Base-by-base conservation (phyloP, 1,140 invertebrate genomes). In the Diabrotica virgifera region DNA sequence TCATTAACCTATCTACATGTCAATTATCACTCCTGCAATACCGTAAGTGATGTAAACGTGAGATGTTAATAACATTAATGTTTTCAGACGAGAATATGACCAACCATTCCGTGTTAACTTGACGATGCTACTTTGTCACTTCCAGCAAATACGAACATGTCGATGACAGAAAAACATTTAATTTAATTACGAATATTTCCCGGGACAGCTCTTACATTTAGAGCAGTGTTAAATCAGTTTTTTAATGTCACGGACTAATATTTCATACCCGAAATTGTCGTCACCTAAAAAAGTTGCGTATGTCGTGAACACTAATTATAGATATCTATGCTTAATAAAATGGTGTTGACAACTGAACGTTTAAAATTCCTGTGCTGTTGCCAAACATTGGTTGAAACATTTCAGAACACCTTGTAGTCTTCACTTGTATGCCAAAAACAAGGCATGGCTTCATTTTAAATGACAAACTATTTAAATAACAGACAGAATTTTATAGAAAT, bases 341-440 rank as follows among this genome's bases (percentile, higher is more conserved):
- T 10, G 10, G 59, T 60, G 59, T 50, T 52, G 59, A 60, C 38
- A 60, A 13, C 36, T 14, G 46, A 60, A 60, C 59, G 46, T 50
- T 60, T 60, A 60, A 51, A 7, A 60, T 60, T 60, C 59, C 59
- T 60, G 59, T 24, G 46, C 13, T 8, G 8, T 46, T 60, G 59
- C 59, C 59, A 60, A 60, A 60, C 59, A 60, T 36, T 60, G 38
- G 59, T 50, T 50, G n/a, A 37, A 60, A 50, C 59, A 60, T 50
- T 51, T 51, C 11, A 6, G 24, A 59, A 60, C 59, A 60, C 40
- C 38, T 51, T 60, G 37, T 50, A 60, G 24, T 51, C 7, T 5
- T 9, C 12, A 12, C 7, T 57, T 24, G 9, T 35, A n/a, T 13
- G 11, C 11, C 55, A 13, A 57, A 57, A 57, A 35, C 11, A 35